Percentiles rank a stretch among this genome's conserved stretches.
These are phyloP conservation scores for Bombus superbus DNA, from an alignment of 1,140 invertebrate species.

Conservation along the genomic window DNA sequence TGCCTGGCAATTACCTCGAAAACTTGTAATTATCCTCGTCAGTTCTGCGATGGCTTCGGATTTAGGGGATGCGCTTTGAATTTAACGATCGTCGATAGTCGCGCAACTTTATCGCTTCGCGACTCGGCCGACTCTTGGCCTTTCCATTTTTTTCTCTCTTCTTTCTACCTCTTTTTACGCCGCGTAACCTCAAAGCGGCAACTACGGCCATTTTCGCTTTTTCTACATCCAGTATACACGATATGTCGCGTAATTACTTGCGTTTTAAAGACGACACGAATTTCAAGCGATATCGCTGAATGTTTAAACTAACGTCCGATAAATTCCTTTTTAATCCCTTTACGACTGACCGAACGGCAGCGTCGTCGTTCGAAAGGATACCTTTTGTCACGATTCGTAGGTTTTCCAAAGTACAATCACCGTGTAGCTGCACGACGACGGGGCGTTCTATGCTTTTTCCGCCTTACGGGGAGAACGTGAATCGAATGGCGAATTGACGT, in stretches of 20 bases:
- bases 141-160: neutral
- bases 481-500: neutral
- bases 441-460: neutral
- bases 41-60: slow-evolving; percentile 57
- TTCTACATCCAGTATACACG: neutral
- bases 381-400: neutral
- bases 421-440: neutral
- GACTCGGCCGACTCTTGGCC: neutral
- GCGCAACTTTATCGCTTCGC: slow-evolving; percentile 46
- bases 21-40: slow-evolving; percentile 61
- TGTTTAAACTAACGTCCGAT: neutral
- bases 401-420: neutral
- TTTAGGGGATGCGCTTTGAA: slow-evolving; percentile 45
- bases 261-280: neutral
- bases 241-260: neutral
- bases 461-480: neutral
- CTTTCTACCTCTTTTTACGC: neutral
- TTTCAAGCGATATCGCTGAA: neutral
- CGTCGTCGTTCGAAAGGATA: neutral
- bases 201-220: slow-evolving; percentile 1
- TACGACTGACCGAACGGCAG: neutral
- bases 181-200: neutral
- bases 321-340: neutral
- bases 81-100: slow-evolving; percentile 51
- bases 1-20: slow-evolving; percentile 48